phyloP scores from a whole-genome alignment of 2,113 vertebrate genomes.

The Poecilia latipinna region DNA sequence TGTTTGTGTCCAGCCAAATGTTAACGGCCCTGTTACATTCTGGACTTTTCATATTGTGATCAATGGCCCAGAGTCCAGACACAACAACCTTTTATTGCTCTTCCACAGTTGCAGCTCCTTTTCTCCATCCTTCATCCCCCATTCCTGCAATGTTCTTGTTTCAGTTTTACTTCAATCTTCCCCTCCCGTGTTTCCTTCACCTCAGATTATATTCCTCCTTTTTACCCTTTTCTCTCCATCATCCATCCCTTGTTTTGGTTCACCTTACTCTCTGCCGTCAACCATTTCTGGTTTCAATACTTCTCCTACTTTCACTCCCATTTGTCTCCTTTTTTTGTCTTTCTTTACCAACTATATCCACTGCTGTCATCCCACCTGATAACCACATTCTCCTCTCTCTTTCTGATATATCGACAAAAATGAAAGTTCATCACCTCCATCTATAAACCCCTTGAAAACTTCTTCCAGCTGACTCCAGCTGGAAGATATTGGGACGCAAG shows the following conservation, averaged over 20 bases:
- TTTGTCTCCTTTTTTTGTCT: background rate
- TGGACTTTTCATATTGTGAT: background rate
- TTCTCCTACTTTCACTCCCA: background rate
- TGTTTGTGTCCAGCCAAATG: constrained; percentile 1
- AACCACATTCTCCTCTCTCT: background rate
- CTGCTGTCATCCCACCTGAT: too few species aligned
- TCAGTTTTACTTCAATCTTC: background rate
- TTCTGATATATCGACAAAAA: background rate
- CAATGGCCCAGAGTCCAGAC: background rate
- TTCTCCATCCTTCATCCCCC: too few species aligned
- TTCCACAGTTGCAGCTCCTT: background rate
- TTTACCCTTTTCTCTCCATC: background rate
- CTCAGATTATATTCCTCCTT: background rate
- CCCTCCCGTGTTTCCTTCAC: background rate
- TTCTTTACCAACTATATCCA: background rate
- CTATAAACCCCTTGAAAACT: background rate
- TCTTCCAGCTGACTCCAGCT: background rate
- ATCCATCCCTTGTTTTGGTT: background rate
- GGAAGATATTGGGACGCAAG: too few species aligned
- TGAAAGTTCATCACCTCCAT: too few species aligned
- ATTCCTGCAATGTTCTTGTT: background rate
- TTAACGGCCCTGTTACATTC: background rate
- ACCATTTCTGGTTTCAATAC: background rate
- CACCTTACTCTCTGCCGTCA: background rate
- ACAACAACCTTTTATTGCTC: background rate